A percentile compares a stretch with the other conserved stretches of the same genome.
Conservation (phyloP, 2,113 vertebrate species). For the Vanacampus margaritifer region DNA sequence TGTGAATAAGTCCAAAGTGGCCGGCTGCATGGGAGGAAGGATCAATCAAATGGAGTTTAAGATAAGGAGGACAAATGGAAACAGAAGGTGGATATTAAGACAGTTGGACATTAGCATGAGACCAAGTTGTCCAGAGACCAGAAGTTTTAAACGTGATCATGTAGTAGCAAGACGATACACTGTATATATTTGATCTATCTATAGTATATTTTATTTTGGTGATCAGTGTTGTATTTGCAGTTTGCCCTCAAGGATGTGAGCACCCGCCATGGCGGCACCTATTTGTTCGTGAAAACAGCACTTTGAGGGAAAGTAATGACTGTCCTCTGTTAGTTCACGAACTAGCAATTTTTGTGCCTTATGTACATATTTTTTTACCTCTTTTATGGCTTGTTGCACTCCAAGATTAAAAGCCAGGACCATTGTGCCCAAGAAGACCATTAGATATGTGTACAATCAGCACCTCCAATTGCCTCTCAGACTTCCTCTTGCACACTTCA, state of each 20-base stretch:
- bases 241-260: background rate
- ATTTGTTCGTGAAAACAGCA: background rate
- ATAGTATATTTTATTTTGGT: background rate
- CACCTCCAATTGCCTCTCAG: background rate
- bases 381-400: background rate
- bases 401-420: slow-evolving; percentile 1
- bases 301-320: background rate
- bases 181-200: too few species aligned
- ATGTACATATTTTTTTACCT: background rate
- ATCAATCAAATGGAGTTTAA: background rate
- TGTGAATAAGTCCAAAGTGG: background rate
- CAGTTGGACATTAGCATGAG: background rate
- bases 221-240: background rate
- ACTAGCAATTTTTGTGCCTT: background rate
- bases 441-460: slow-evolving; percentile 2
- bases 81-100: background rate
- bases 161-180: too few species aligned
- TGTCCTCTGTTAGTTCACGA: background rate
- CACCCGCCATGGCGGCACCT: too few species aligned
- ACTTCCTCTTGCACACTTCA: background rate
- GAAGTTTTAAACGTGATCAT: too few species aligned
- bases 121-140: too few species aligned
- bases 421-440: background rate
- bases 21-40: slow-evolving; percentile 5
- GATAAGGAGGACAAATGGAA: background rate